Conservation (phyloP, 2,113 vertebrate species). For the Rhegmatorhina hoffmannsi region DNA sequence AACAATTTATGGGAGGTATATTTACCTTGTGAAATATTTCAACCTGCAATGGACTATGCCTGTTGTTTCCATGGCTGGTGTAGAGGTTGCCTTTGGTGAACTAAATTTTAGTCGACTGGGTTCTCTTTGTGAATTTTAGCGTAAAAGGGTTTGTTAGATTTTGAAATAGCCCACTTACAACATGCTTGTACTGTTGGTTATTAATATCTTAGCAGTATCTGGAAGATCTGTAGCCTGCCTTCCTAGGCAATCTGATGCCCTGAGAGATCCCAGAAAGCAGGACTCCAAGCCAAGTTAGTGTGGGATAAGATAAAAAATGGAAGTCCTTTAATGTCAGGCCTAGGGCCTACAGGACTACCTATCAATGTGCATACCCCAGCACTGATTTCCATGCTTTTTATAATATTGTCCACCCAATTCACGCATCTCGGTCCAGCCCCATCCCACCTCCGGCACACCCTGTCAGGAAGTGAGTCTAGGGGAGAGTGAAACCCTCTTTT, state of each 20-base stretch:
- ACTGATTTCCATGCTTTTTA: too few species aligned
- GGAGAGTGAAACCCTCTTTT: too few species aligned
- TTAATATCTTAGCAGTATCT: background rate
- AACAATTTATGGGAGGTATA: background rate
- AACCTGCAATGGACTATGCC: background rate
- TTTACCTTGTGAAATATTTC: background rate
- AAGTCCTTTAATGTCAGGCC: too few species aligned
- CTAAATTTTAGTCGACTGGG: background rate
- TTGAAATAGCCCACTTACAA: background rate
- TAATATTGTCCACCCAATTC: too few species aligned
- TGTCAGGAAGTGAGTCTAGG: too few species aligned
- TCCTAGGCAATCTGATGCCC: background rate
- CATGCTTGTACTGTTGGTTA: background rate
- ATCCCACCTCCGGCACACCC: too few species aligned
- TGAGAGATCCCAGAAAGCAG: too few species aligned
- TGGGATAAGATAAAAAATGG: too few species aligned
- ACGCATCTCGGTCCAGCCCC: too few species aligned
- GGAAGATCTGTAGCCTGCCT: background rate
- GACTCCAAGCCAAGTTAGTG: too few species aligned
- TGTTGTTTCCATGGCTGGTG: background rate
- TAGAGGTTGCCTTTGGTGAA: background rate
- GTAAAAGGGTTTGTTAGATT: background rate
- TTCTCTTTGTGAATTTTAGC: background rate
- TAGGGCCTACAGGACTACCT: too few species aligned
- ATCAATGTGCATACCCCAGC: too few species aligned